Conservation (phyloP, 2,797 vertebrate species). For the Myiotriccus ornatus region DNA sequence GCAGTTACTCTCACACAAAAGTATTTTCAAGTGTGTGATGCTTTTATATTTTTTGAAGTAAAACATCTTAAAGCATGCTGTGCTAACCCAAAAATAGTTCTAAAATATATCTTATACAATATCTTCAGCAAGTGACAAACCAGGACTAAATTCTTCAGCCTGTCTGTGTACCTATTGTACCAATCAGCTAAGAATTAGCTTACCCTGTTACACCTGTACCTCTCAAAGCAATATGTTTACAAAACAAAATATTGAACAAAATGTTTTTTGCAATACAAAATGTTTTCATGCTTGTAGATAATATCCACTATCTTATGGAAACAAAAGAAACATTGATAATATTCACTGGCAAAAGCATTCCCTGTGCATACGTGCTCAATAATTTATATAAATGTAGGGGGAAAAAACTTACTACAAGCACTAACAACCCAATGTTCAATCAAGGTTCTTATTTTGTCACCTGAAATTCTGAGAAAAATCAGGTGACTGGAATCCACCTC, state of each 20-base stretch:
- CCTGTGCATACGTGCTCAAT: neutral
- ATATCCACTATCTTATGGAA: neutral
- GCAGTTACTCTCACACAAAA: neutral
- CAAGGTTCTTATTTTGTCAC: neutral
- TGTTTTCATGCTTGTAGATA: neutral
- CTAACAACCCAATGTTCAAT: neutral
- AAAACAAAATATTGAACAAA: neutral
- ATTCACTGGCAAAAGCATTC: neutral
- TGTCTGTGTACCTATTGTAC: neutral
- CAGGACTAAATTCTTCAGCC: neutral
- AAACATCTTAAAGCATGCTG: neutral
- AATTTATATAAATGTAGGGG: neutral
- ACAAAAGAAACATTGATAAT: neutral
- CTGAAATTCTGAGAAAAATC: neutral
- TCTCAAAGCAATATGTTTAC: neutral
- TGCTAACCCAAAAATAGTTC: neutral
- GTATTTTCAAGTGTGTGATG: neutral
- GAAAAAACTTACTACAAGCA: neutral
- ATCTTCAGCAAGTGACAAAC: neutral
- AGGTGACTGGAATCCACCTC: neutral
- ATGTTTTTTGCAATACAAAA: neutral
- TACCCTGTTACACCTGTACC: neutral
- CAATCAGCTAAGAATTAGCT: neutral
- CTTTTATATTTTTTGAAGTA: neutral
- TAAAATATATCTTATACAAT: neutral